These are phyloP conservation scores for Xiphophorus birchmanni DNA, from an alignment of 2,797 vertebrate genomes.

Conservation along the genomic window DNA sequence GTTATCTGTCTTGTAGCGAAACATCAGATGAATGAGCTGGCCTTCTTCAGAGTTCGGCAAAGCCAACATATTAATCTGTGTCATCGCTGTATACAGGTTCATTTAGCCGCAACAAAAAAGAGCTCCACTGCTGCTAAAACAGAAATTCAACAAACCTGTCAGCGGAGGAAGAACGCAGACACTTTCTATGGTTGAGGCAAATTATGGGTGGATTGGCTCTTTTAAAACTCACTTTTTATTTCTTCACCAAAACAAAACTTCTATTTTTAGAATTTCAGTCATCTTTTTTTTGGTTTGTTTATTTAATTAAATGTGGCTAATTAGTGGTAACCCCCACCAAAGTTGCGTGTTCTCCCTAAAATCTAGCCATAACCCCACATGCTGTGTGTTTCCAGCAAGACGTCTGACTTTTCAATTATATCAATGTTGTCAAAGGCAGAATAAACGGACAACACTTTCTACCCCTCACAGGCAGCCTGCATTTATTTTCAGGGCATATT, in stretches of 20 bases:
- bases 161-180: neutral
- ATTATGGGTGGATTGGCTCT: no score
- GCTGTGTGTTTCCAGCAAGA: neutral
- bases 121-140: neutral
- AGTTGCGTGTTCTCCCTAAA: neutral
- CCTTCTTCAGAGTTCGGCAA: slow-evolving; percentile 12
- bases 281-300: neutral
- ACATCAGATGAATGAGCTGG: slow-evolving; percentile 3
- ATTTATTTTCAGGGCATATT: neutral
- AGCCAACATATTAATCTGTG: neutral
- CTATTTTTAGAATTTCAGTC: neutral
- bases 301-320: neutral
- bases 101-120: neutral
- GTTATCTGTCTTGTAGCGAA: slow-evolving; percentile 28
- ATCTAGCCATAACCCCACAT: neutral
- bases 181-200: neutral
- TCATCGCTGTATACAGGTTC: neutral
- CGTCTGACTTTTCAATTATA: neutral
- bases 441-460: neutral
- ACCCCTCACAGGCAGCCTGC: neutral
- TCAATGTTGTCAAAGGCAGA: neutral
- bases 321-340: neutral
- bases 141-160: slow-evolving; percentile 1
- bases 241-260: neutral
- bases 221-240: neutral